Conservation (phyloP, 2,113 vertebrate species). For the Myotis lucifugus region DNA sequence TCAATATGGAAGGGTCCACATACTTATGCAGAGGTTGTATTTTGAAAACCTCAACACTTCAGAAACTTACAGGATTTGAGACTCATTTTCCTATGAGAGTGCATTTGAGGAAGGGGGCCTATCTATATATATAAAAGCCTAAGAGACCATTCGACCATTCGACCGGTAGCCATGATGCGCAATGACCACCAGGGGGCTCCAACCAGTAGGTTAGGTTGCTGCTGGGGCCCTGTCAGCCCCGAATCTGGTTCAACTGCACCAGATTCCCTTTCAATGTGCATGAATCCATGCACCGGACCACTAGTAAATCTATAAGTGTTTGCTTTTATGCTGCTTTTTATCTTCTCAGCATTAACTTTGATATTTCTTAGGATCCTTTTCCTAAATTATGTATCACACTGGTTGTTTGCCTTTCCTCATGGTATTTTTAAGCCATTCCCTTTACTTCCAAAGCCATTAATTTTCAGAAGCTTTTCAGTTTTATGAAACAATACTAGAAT, state of each 20-base stretch:
- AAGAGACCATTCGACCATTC: too few relatives aligned
- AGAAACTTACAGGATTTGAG: neutral
- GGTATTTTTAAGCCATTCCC: neutral
- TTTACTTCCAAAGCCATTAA: neutral
- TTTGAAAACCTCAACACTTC: neutral
- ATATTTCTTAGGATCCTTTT: neutral
- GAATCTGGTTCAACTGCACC: too few relatives aligned
- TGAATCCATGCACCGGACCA: too few relatives aligned
- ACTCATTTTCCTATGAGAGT: neutral
- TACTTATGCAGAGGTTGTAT: neutral
- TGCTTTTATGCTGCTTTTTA: neutral
- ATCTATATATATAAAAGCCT: too few relatives aligned
- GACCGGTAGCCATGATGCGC: too few relatives aligned
- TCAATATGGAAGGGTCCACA: neutral
- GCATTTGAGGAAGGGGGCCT: neutral
- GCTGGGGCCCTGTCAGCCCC: too few relatives aligned
- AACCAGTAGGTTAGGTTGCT: too few relatives aligned
- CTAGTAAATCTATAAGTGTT: neutral
- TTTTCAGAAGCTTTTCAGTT: neutral
- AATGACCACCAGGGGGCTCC: too few relatives aligned
- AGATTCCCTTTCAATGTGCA: too few relatives aligned
- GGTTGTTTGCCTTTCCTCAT: neutral
- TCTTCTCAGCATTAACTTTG: neutral
- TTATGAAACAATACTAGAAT: neutral
- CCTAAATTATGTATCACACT: neutral